Evolutionary conservation across 2,113 vertebrate genomes (phyloP).

Genomic region (Pholis gunnellus): DNA sequence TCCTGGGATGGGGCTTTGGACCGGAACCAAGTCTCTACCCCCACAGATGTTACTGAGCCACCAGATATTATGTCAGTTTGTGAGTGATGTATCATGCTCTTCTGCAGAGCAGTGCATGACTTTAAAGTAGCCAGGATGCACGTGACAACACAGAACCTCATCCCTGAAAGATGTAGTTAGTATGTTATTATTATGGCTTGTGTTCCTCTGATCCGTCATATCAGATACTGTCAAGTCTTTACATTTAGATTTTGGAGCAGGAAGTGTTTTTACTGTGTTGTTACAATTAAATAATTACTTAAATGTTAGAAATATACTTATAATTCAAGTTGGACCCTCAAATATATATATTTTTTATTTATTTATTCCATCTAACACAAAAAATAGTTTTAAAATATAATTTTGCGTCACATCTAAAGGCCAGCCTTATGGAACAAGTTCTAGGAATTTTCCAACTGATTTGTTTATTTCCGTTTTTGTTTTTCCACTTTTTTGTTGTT

Average conservation of each 20-base stretch:
- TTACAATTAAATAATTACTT: background rate
- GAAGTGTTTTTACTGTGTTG: background rate
- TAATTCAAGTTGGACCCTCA: conserved; percentile 1
- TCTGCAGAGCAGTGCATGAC: conserved; percentile 39
- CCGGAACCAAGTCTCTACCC: conserved; percentile 85
- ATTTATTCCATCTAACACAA: background rate
- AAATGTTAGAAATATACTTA: background rate
- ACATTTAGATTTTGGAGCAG: background rate
- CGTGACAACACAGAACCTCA: conserved; percentile 12
- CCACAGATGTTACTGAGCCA: conserved; percentile 87
- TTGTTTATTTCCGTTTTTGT: background rate
- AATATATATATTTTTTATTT: background rate
- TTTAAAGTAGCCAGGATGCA: conserved; percentile 35
- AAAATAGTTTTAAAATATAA: background rate
- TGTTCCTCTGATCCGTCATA: background rate
- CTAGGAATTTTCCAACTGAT: background rate
- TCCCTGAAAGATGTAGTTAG: background rate
- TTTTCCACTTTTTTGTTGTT: background rate
- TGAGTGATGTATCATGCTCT: conserved; percentile 79
- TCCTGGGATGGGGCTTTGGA: conserved; percentile 86
- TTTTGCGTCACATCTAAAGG: background rate
- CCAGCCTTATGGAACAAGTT: background rate
- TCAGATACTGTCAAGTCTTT: background rate
- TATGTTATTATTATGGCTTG: background rate
- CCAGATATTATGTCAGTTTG: conserved; percentile 84